Base-by-base conservation (phyloP, 92 coral and sea anemone genomes). In the Zoanthus gigantus region DNA sequence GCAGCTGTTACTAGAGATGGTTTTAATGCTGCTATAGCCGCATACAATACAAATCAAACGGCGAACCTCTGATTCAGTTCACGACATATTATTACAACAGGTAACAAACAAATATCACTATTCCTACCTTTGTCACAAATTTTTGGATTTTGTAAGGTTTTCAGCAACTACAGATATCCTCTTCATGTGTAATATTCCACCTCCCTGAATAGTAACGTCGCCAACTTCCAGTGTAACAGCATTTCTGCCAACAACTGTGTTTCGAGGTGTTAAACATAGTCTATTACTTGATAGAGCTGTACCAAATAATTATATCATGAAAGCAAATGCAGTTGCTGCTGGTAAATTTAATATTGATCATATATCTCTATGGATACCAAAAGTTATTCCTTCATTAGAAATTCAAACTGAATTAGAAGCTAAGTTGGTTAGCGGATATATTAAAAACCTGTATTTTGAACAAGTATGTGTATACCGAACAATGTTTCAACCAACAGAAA, bases 121-220 rank as follows among this genome's bases (percentile, higher is more conserved):
- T 16, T 50, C 0, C 56, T 50, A 7, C 9, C 56, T 2, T 11
- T 50, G 12, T 50, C 56, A 2, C 71, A 63, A 73, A 12, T 15
- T 0, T 46, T 63, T 15, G 16, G 71, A 23, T 63, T 63, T 15
- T 63, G 71, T 63, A 63, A 15, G 28, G 71, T 93, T 93, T 30
- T 90, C 95, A 2, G 95, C 90, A 9, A 84, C 48, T n/a, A 93
- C 90, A 29, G 80, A 23, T 31, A 90, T 90, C 46, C 90, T 81
- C 76, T 77, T 90, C 90, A 90, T 90, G 80, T 93, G 95, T 52
- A 93, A 68, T 60, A 34, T 29, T 6, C 95, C 95, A 63, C 93
- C 95, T 17, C 95, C 95, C 72, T 88, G 90, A 69, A 93, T 84
- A 48, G 58, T 80, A 18, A 91, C 71, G 17, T 88, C 80, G 23